phyloP scores from a whole-genome alignment of 30 jellyfish, hydroid and myxozoan genomes.

The Cassiopea andromeda region DNA sequence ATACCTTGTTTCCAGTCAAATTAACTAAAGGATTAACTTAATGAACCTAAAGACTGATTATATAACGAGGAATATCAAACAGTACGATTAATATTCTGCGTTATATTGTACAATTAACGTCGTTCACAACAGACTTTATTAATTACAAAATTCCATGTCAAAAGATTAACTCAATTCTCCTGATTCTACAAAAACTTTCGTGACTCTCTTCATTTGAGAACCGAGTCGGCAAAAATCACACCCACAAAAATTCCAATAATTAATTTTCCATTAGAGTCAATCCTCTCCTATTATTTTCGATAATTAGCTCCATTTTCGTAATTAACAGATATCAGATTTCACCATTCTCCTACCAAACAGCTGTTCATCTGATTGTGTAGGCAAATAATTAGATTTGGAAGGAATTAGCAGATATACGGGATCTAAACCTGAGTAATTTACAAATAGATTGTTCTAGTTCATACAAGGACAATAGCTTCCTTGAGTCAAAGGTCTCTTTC shows the following conservation, averaged over 20 bases:
- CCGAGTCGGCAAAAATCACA: not conserved
- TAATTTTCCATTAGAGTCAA: not conserved
- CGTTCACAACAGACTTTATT: not conserved
- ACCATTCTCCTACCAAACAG: not conserved
- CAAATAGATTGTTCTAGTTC: no score
- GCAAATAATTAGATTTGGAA: not conserved
- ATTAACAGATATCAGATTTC: not conserved
- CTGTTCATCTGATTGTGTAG: not conserved
- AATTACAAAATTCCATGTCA: not conserved
- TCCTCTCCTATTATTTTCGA: not conserved
- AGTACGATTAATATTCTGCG: no score
- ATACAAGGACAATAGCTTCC: no score
- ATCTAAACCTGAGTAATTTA: no score
- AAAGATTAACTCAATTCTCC: not conserved
- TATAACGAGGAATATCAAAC: no score
- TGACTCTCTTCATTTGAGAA: not conserved
- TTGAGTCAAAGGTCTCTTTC: no score
- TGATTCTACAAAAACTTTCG: not conserved
- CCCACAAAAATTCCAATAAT: not conserved
- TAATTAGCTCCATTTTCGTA: not conserved
- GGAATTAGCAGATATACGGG: not conserved
- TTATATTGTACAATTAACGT: not conserved
- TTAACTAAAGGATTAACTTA: no score
- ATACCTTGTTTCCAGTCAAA: no score
- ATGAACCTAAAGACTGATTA: no score